A percentile compares a stretch with the other conserved stretches of the same genome.
These are phyloP conservation scores for Pammene aurita DNA, from an alignment of 2,888 invertebrate genomes.

Conservation along the genomic window DNA sequence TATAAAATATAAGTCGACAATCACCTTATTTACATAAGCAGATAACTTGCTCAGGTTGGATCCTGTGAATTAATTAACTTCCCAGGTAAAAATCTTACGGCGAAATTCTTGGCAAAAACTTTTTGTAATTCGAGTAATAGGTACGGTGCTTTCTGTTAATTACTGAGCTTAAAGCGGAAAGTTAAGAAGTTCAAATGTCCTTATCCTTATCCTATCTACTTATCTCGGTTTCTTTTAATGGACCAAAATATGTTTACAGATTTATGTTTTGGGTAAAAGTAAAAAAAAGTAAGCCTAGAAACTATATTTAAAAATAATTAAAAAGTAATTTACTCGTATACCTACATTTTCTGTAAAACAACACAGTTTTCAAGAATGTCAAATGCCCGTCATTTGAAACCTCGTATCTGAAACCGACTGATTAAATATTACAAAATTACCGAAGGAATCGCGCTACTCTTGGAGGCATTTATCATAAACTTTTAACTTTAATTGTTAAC, in stretches of 20 bases:
- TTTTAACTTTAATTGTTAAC: too few species aligned
- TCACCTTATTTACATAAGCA: slow-evolving; percentile 71
- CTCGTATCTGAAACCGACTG: too few species aligned
- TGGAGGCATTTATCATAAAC: too few species aligned
- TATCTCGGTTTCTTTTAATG: slow-evolving; percentile 44
- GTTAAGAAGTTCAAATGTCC: slow-evolving; percentile 62
- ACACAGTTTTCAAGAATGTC: too few species aligned
- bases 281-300: too few species aligned
- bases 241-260: background rate
- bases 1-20: slow-evolving; percentile 47
- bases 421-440: too few species aligned
- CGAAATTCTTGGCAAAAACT: slow-evolving; percentile 65
- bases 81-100: slow-evolving; percentile 68
- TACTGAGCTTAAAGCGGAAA: slow-evolving; percentile 57
- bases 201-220: slow-evolving; percentile 51
- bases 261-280: too few species aligned
- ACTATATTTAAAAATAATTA: too few species aligned
- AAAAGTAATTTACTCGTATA: too few species aligned
- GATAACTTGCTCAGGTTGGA: slow-evolving; percentile 65
- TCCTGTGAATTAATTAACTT: slow-evolving; percentile 74
- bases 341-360: too few species aligned
- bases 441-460: too few species aligned
- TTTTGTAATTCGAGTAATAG: slow-evolving; percentile 66
- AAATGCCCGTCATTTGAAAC: too few species aligned
- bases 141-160: slow-evolving; percentile 71